phyloP scores from a whole-genome alignment of 37 sponge, comb jelly and placozoan species.

The Mnemiopsis leidyi region DNA sequence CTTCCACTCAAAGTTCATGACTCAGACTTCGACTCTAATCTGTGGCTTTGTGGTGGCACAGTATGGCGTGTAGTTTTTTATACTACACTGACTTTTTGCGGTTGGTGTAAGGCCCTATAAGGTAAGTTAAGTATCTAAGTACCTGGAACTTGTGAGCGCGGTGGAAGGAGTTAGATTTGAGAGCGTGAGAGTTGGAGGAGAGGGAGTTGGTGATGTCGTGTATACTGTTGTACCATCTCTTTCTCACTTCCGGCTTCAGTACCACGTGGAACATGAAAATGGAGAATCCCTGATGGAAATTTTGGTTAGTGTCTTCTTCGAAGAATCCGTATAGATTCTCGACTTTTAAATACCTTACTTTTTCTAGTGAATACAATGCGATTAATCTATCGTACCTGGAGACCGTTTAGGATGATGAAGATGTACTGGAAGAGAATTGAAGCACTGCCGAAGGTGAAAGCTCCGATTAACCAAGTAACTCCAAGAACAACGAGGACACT shows the following conservation, averaged over 20 bases:
- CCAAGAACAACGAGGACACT: conserved; percentile 1
- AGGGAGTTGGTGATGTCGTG: conserved; percentile 10
- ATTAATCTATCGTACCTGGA: too few relatives aligned
- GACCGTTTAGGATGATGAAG: conserved; percentile 17
- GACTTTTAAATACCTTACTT: too few relatives aligned
- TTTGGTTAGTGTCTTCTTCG: too few relatives aligned
- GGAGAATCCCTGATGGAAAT: conserved; percentile 16
- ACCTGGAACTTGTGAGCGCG: conserved; percentile 38
- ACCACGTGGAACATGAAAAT: conserved; percentile 55
- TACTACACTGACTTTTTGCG: too few relatives aligned
- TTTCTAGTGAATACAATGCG: too few relatives aligned
- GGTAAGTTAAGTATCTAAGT: too few relatives aligned
- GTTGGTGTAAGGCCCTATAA: too few relatives aligned
- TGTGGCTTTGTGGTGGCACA: too few relatives aligned
- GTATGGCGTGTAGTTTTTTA: too few relatives aligned
- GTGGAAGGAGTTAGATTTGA: conserved; percentile 14
- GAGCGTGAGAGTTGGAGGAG: conserved; percentile 38
- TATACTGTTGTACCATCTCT: conserved; percentile 46
- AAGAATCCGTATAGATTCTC: too few relatives aligned
- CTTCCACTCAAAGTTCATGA: too few relatives aligned
- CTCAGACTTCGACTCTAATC: too few relatives aligned
- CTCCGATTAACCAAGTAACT: conserved; percentile 15
- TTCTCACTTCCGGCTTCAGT: conserved; percentile 36
- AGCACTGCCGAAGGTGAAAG: conserved; percentile 18
- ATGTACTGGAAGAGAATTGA: conserved; percentile 23